Evolutionary conservation across 2,888 invertebrate genomes (phyloP).

Genomic region (Torymus tubicola): DNA sequence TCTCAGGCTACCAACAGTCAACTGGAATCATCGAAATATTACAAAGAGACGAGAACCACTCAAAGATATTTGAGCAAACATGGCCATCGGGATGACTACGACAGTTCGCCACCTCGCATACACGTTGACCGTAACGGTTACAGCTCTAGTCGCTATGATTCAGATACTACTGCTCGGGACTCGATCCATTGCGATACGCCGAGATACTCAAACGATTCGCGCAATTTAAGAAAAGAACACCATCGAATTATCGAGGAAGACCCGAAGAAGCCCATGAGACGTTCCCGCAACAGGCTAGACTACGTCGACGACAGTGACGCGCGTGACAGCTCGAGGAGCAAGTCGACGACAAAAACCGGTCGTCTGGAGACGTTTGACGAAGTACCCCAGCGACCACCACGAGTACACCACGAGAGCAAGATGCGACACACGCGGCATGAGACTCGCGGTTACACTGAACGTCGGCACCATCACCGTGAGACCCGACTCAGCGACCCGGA

Average conservation of each 20-base stretch:
- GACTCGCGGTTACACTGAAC: slow-evolving; percentile 75
- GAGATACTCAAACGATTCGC: slow-evolving; percentile 65
- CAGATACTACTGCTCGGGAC: slow-evolving; percentile 72
- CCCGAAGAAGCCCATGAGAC: slow-evolving; percentile 68
- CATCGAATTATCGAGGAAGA: slow-evolving; percentile 63
- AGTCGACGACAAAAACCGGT: slow-evolving; percentile 58
- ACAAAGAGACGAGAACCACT: slow-evolving; percentile 69
- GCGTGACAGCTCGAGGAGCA: slow-evolving; percentile 66
- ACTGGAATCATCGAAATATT: slow-evolving; percentile 69
- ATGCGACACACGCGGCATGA: slow-evolving; percentile 75
- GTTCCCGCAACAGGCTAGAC: slow-evolving; percentile 70
- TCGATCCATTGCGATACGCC: slow-evolving; percentile 67
- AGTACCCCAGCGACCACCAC: slow-evolving; percentile 45
- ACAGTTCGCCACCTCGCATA: slow-evolving; percentile 71
- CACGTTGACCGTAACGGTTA: slow-evolving; percentile 66
- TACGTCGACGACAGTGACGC: slow-evolving; percentile 71
- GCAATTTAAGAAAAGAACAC: slow-evolving; percentile 65
- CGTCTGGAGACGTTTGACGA: slow-evolving; percentile 33
- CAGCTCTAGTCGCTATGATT: slow-evolving; percentile 72
- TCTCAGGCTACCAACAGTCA: slow-evolving; percentile 73
- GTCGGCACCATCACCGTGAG: slow-evolving; percentile 67
- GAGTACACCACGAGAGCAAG: slow-evolving; percentile 68
- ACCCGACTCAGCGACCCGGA: slow-evolving; percentile 76
- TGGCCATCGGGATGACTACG: slow-evolving; percentile 71
- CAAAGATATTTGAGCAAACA: slow-evolving; percentile 69